Percentiles rank a stretch among this genome's conserved stretches.
phyloP scores from a whole-genome alignment of 2,113 vertebrate species.

The Axis porcinus region DNA sequence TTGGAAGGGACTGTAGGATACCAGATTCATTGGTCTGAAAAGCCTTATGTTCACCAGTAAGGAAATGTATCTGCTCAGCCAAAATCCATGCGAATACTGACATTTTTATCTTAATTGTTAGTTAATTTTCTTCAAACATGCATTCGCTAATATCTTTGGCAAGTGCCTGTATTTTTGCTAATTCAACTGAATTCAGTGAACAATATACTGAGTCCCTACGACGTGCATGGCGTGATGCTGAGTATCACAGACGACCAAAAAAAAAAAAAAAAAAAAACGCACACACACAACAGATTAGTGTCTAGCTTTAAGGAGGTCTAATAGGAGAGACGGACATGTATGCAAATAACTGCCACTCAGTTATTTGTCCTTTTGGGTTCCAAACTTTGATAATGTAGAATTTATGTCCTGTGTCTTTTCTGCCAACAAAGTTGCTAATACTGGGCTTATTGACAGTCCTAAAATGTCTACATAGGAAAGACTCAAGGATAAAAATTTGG shows the following conservation, averaged over 20 bases:
- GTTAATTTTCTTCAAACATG: slow-evolving; percentile 69
- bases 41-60: slow-evolving; percentile 66
- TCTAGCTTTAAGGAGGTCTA: not conserved
- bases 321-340: not conserved
- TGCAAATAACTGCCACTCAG: not conserved
- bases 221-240: not conserved
- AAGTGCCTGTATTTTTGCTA: not conserved
- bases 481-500: not conserved
- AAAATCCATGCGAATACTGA: slow-evolving; percentile 58
- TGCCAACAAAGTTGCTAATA: not conserved
- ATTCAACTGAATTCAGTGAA: slow-evolving; percentile 4
- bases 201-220: slow-evolving; percentile 36
- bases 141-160: slow-evolving; percentile 52
- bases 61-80: slow-evolving; percentile 53
- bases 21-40: slow-evolving; percentile 69
- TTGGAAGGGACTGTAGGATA: slow-evolving; percentile 31
- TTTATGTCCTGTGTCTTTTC: not conserved
- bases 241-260: not conserved
- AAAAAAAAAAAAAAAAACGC: not conserved
- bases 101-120: slow-evolving; percentile 66
- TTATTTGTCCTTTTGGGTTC: not conserved
- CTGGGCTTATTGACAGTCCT: not conserved
- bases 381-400: not conserved
- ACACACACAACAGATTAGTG: not conserved
- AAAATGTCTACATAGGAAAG: not conserved